phyloP scores from a whole-genome alignment of 2,113 vertebrate genomes.

The Arothron firmamentum region DNA sequence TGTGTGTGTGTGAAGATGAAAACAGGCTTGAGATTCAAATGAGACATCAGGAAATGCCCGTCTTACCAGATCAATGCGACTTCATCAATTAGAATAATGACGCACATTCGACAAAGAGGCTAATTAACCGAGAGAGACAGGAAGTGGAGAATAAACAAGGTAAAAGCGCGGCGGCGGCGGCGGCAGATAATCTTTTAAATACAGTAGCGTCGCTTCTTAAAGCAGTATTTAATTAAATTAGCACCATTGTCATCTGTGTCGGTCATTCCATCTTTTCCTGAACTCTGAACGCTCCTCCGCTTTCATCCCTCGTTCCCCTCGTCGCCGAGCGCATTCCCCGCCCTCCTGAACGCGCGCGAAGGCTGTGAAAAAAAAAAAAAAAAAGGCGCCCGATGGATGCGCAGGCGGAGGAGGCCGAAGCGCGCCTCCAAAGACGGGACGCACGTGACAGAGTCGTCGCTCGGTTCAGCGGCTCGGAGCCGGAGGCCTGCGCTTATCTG shows the following conservation, averaged over 20 bases:
- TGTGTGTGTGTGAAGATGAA: constrained; percentile 7
- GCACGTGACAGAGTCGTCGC: no score
- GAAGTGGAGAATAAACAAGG: constrained; percentile 50
- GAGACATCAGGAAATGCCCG: constrained; percentile 38
- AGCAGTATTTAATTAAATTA: constrained; percentile 52
- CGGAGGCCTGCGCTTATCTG: constrained; percentile 60
- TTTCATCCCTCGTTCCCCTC: not conserved
- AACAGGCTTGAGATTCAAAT: constrained; percentile 38
- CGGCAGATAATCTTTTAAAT: constrained; percentile 59
- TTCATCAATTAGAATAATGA: constrained; percentile 68
- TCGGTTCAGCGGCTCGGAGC: constrained; percentile 32
- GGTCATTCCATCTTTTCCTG: constrained; percentile 33
- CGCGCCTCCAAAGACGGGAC: no score
- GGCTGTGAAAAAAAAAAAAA: no score
- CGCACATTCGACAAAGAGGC: constrained; percentile 36
- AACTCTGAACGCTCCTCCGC: constrained; percentile 1
- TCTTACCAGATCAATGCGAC: constrained; percentile 54
- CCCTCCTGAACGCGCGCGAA: no score
- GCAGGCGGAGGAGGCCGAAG: no score
- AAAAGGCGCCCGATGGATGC: no score
- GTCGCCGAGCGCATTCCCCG: not conserved
- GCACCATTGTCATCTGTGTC: constrained; percentile 34
- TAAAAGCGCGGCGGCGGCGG: constrained; percentile 26
- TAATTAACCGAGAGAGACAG: constrained; percentile 55
- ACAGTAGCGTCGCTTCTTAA: constrained; percentile 50